Base-by-base conservation (phyloP, 2,797 vertebrate genomes). In the Sitta carolinensis region DNA sequence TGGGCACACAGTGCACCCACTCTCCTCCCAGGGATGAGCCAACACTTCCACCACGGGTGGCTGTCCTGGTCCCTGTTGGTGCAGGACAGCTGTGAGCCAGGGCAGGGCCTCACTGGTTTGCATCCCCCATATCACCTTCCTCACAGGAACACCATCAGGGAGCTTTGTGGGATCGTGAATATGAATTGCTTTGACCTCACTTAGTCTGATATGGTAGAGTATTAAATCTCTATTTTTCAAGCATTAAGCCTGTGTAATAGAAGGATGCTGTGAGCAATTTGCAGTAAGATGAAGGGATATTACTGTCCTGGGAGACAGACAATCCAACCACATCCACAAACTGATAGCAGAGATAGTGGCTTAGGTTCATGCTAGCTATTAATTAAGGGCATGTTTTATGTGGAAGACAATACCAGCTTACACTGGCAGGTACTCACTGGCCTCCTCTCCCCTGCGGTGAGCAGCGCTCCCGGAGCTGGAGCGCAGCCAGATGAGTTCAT, bases 241-340 rank as follows among this genome's bases (percentile, higher is more conserved):
- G 80, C 93, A 95, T 94, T 94, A 94, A 93, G 94, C 80, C 89
- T 57, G 73, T 83, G 91, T 92, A 94, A 95, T 93, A 91, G 94
- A 83, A 94, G 85, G 94, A 94, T 94, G 95, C 94, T 95, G 92
- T 11, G 58, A 96, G 91, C 93, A 90, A 94, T 94, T 95, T 96
- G 94, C 96, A 96, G 25, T 85, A 95, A 97, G 93, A 96, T 94
- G 95, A 90, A 96, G 96, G 94, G 93, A 96, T 96, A 94, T 94
- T 94, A 92, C 95, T 94, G 95, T 95, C 94, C 88, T 95, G 94
- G 95, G 95, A 97, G 96, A 96, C 95, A 96, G 96, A 92, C 94
- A 95, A 95, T 93, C 94, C 95, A 92, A 96, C 94, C 96, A 92
- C 95, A 96, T 93, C 96, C 96, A 86, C 96, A 96, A 94, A 97